Base-by-base conservation (phyloP, 2,888 invertebrate species). In the Conchocele bisecta region DNA sequence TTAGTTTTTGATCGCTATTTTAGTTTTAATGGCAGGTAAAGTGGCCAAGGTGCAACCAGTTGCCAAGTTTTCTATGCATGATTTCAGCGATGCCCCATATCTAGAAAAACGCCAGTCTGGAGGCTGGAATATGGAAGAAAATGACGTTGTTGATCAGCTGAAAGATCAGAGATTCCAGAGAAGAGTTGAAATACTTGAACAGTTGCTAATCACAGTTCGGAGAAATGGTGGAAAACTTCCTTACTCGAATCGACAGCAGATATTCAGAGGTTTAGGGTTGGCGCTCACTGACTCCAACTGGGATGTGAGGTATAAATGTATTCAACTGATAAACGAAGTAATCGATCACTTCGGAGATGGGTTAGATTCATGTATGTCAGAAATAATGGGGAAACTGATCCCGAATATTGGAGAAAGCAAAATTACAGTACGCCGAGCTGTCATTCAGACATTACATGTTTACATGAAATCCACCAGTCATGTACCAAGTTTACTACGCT, bases 231-330 rank as follows among this genome's bases (percentile, higher is more conserved):
- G 90, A 42, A 82, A 85, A 46, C 71, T 91, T 20, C 89, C 89
- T 20, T 89, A 87, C 75, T 65, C 75, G 7, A 87, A 90, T 53
- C 83, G 81, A 35, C 79, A 81, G 44, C 79, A 88, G 7, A 86
- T 91, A 33, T 91, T 91, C 79, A 82, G 89, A 67, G 89, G 90
- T 26, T 84, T 92, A 50, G 87, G 89, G 39, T 82, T 86, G 58
- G 90, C 91, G 13, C 82, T 92, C n/a, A 81, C 86, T 20, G 92
- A 92, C 68, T 84, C 87, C 15, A 87, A 91, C 67, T 92, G 92
- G 92, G 92, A 92, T 80, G 91, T 92, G 15, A 85, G 92, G 57
- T 86, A 91, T 68, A 91, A 92, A 81, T 91, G 91, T 67, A 88
- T 91, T 24, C 90, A 91, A 68, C 86, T 87, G 61, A 87, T 87